A percentile compares a stretch with the other conserved stretches of the same genome.
These are phyloP conservation scores for Danio tinwini DNA, from an alignment of 2,797 vertebrate genomes.

Conservation along the genomic window DNA sequence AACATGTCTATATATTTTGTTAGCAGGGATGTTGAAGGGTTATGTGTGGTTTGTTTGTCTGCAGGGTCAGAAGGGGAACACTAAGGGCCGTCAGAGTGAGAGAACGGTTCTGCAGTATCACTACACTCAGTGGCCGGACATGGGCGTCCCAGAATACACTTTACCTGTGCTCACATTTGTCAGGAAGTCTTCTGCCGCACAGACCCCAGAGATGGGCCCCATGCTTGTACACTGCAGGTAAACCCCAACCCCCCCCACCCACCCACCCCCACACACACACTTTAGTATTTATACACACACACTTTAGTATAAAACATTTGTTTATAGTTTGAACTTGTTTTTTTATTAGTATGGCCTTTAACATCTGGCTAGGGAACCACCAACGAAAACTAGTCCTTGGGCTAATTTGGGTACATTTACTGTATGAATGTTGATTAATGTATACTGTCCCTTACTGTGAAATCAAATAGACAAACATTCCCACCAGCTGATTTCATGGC, in stretches of 20 bases:
- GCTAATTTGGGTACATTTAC: too few relatives aligned
- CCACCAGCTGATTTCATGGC: background rate
- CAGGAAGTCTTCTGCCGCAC: conserved; percentile 86
- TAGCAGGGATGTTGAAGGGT: background rate
- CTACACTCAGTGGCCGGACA: conserved; percentile 96
- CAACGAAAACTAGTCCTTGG: too few relatives aligned
- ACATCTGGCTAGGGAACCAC: too few relatives aligned
- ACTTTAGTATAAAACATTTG: too few relatives aligned
- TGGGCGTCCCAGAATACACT: conserved; percentile 93
- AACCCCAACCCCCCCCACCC: too few relatives aligned
- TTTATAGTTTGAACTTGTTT: too few relatives aligned
- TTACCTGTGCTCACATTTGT: conserved; percentile 93
- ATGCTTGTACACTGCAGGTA: conserved; percentile 95
- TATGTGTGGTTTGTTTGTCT: background rate
- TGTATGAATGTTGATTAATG: too few relatives aligned
- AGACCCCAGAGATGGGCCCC: conserved; percentile 85
- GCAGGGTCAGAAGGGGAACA: conserved; percentile 87
- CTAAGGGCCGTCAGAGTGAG: conserved; percentile 87
- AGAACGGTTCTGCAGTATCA: conserved; percentile 91
- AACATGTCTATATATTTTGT: too few relatives aligned
- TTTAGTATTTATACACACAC: too few relatives aligned
- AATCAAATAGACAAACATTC: background rate
- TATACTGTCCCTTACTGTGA: too few relatives aligned
- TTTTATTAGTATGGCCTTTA: too few relatives aligned
- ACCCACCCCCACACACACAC: conserved; percentile 11